Evolutionary conservation across 1,140 invertebrate species (phyloP).

Genomic region (Oryctes rhinoceros): DNA sequence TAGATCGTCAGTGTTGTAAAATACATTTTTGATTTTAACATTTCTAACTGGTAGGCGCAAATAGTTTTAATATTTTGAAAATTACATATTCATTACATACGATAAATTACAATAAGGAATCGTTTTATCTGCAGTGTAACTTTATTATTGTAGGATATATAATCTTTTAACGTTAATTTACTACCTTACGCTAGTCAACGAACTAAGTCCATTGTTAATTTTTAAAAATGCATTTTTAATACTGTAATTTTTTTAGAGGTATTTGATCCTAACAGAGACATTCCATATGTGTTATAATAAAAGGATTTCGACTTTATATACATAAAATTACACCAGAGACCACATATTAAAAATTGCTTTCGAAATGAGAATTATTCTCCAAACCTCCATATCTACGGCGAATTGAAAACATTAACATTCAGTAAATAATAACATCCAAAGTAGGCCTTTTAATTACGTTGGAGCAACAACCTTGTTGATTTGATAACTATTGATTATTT

Average conservation of each 20-base stretch:
- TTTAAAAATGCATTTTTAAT: slow-evolving; percentile 12
- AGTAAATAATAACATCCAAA: too few relatives aligned
- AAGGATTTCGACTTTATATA: neutral
- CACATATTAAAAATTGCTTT: neutral
- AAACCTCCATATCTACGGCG: too few relatives aligned
- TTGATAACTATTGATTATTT: too few relatives aligned
- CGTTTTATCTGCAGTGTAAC: neutral
- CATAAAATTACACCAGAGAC: too few relatives aligned
- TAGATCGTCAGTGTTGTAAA: slow-evolving; percentile 52
- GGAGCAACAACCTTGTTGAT: too few relatives aligned
- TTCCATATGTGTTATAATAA: neutral
- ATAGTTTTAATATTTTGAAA: slow-evolving; percentile 46
- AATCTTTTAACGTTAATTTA: neutral
- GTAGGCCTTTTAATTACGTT: too few relatives aligned
- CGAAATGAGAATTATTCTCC: neutral
- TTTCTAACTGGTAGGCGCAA: slow-evolving; percentile 42
- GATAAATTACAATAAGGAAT: too few relatives aligned
- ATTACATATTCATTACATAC: slow-evolving; percentile 41
- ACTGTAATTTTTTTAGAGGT: neutral
- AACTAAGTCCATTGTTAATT: slow-evolving; percentile 13
- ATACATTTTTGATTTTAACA: slow-evolving; percentile 45
- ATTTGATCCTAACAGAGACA: slow-evolving; percentile 35
- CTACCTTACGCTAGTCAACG: slow-evolving; percentile 9
- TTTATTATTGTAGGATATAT: slow-evolving; percentile 11
- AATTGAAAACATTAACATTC: too few relatives aligned